Base-by-base conservation (phyloP, 2,888 invertebrate genomes). In the Spilosoma lubricipeda region DNA sequence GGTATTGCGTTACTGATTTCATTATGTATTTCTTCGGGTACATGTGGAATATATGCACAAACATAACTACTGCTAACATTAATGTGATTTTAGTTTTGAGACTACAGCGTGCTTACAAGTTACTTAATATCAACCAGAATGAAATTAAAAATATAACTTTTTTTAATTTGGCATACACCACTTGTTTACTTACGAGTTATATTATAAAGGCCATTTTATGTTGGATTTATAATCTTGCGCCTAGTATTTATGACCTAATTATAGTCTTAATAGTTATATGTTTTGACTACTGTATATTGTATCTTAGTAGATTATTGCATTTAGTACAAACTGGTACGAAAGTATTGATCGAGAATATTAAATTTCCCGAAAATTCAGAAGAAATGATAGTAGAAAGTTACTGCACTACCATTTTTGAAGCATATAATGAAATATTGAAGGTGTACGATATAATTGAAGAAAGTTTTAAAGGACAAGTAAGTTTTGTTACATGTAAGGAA, bases 241-340 rank as follows among this genome's bases (percentile, higher is more conserved):
- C 13, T 15, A 45, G 5, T 23, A 1, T 20, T 36, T 36, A 66
- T 3, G 36, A 23, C 13, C 23, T 66, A 3, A n/a, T 39, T 20
- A 3, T 39, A 7, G 3, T 23, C 9, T 39, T 39, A 9, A 3
- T 66, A 66, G 3, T 39, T 18, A 39, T 33, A 13, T 36, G 36
- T 39, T 66, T 66, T 66, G 65, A 36, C n/a, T 33, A 3, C n/a
- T 23, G 36, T 66, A 39, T 66, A 11, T n/a, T 66, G 13, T 66
- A 66, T 23, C 39, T 23, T 66, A 66, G 65, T 66, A 66, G 65
- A 66, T n/a, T 66, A 39, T 39, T 66, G 39, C 65, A 66, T 23
- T 23, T 39, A 13, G 11, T 66, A n/a, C 39, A 66, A 9, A 23
- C 20, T 9, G 36, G 39, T 39, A 23, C 36, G 23, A 66, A 66